These are phyloP conservation scores for Brenthis hecate DNA, from an alignment of 2,888 invertebrate genomes.

Conservation along the genomic window DNA sequence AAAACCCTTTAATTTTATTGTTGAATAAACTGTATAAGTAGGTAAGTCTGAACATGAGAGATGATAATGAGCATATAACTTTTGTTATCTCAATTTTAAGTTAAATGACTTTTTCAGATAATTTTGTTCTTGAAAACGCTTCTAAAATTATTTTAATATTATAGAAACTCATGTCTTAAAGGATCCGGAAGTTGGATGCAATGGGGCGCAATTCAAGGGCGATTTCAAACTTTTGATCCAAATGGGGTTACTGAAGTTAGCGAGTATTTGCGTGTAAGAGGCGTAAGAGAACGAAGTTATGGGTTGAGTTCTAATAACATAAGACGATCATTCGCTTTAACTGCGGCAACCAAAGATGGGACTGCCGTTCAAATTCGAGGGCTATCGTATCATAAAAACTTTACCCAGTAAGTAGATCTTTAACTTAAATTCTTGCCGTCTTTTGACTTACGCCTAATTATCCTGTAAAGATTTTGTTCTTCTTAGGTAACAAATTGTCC, in stretches of 20 bases:
- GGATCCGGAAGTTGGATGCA: constrained; percentile 80
- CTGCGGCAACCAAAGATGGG: constrained; percentile 78
- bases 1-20: too few species aligned
- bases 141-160: neutral
- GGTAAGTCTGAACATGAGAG: too few species aligned
- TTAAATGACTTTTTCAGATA: too few species aligned
- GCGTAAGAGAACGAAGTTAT: constrained; percentile 75
- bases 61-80: too few species aligned
- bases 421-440: neutral
- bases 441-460: too few species aligned
- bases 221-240: constrained; percentile 71
- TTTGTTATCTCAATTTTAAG: too few species aligned
- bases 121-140: too few species aligned
- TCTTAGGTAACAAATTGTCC: neutral
- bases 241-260: constrained; percentile 56
- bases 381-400: constrained; percentile 70
- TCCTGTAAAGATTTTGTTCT: neutral
- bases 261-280: constrained; percentile 76
- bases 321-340: constrained; percentile 59
- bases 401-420: constrained; percentile 81
- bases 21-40: too few species aligned
- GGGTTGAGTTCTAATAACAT: constrained; percentile 54
- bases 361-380: constrained; percentile 80
- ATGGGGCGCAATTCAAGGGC: constrained; percentile 84
- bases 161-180: constrained; percentile 63